phyloP scores from a whole-genome alignment of 1,140 invertebrate genomes.

The Euwallacea fornicatus region DNA sequence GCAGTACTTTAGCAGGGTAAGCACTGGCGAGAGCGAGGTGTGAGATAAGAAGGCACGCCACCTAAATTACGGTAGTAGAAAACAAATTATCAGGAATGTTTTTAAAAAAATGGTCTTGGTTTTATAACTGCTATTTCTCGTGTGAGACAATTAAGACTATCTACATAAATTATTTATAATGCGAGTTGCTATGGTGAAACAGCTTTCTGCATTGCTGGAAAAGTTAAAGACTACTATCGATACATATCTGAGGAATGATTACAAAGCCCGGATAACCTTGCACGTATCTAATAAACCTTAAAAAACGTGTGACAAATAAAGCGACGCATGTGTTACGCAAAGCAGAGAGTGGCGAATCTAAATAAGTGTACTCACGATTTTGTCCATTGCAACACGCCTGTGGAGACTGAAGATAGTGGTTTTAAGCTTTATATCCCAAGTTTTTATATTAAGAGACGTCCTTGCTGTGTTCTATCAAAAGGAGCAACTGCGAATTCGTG shows the following conservation, averaged over 20 bases:
- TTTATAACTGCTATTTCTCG: too few species aligned
- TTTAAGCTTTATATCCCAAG: conserved; percentile 2
- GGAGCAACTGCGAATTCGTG: too few species aligned
- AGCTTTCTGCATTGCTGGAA: too few species aligned
- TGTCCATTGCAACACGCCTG: conserved; percentile 9
- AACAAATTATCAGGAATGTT: not conserved
- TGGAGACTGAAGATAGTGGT: conserved; percentile 5
- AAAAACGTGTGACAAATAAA: conserved; percentile 23
- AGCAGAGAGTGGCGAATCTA: not conserved
- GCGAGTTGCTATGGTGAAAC: too few species aligned
- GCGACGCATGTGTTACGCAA: conserved; percentile 34
- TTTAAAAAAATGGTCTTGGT: too few species aligned
- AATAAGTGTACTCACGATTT: conserved; percentile 2
- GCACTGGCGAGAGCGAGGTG: conserved; percentile 41
- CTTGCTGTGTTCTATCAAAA: conserved; percentile 9
- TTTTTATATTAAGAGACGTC: conserved; percentile 21
- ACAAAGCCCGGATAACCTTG: too few species aligned
- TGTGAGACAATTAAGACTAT: too few species aligned
- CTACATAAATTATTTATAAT: too few species aligned
- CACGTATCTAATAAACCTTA: too few species aligned
- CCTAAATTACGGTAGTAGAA: not conserved
- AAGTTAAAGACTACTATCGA: too few species aligned
- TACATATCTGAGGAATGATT: too few species aligned
- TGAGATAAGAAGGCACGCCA: not conserved
- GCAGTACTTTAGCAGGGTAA: conserved; percentile 35